phyloP scores from a whole-genome alignment of 2,113 vertebrate genomes.

The Electrona antarctica region DNA sequence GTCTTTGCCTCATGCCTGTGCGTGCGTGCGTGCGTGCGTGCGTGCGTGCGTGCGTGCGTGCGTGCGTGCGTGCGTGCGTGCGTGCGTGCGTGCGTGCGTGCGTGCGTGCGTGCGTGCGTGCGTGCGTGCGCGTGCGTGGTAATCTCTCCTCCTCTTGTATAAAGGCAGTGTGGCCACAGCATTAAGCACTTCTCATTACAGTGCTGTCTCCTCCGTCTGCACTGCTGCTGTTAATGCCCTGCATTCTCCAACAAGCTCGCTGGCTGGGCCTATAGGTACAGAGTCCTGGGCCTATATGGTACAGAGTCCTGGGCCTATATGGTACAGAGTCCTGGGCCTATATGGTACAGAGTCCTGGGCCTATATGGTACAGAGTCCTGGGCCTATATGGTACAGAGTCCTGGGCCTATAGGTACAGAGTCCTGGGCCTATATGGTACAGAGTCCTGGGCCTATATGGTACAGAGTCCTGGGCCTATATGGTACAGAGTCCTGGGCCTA shows the following conservation, averaged over 20 bases:
- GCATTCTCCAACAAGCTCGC: background rate
- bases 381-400: too few relatives aligned
- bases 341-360: too few relatives aligned
- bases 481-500: too few relatives aligned
- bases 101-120: background rate
- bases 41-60: background rate
- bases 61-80: background rate
- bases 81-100: background rate
- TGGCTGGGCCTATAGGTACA: too few relatives aligned
- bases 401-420: too few relatives aligned
- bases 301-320: too few relatives aligned
- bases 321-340: too few relatives aligned
- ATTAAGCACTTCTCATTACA: slow-evolving; percentile 47
- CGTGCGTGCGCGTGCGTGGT: background rate
- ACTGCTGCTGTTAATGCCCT: slow-evolving; percentile 23
- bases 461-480: too few relatives aligned
- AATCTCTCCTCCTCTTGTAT: slow-evolving; percentile 23
- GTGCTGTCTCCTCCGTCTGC: slow-evolving; percentile 25
- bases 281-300: too few relatives aligned
- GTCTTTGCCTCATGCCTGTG: background rate
- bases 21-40: background rate
- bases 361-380: too few relatives aligned
- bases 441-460: too few relatives aligned
- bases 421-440: too few relatives aligned
- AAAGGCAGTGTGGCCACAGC: slow-evolving; percentile 20